phyloP scores from a whole-genome alignment of 2,888 invertebrate genomes.

The Keiferia lycopersicella region DNA sequence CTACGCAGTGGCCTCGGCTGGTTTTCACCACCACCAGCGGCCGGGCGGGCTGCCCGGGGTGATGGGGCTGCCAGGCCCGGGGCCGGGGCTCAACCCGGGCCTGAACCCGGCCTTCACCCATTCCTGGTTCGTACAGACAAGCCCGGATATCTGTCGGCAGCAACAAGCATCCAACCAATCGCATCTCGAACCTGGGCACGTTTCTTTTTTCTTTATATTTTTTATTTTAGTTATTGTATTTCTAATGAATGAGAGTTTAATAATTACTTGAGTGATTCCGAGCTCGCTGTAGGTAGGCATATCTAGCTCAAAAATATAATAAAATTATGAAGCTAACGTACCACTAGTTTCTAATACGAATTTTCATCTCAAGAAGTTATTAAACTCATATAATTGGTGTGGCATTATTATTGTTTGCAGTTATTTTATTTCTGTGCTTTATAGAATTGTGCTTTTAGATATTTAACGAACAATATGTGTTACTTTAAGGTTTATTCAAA shows the following conservation, averaged over 20 bases:
- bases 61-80: slow-evolving; percentile 81
- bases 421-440: slow-evolving; percentile 51
- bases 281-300: no score
- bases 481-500: slow-evolving; percentile 34
- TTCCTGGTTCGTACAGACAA: slow-evolving; percentile 95
- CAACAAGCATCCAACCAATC: slow-evolving; percentile 87
- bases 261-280: slow-evolving; percentile 39
- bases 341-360: neutral
- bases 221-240: slow-evolving; percentile 64
- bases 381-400: slow-evolving; percentile 33
- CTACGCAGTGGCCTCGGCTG: slow-evolving; percentile 84
- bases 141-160: slow-evolving; percentile 95
- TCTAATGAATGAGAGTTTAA: slow-evolving; percentile 35
- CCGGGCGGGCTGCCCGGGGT: slow-evolving; percentile 77
- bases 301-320: neutral
- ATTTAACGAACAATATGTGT: slow-evolving; percentile 37
- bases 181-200: slow-evolving; percentile 96
- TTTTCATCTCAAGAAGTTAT: slow-evolving; percentile 38
- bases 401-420: slow-evolving; percentile 45
- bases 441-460: slow-evolving; percentile 49
- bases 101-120: slow-evolving; percentile 91
- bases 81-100: slow-evolving; percentile 74
- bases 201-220: slow-evolving; percentile 82
- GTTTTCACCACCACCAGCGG: slow-evolving; percentile 78
- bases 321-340: no score